Evolutionary conservation across 1,140 invertebrate genomes (phyloP).

Genomic region (Aphelenchoides avenae): DNA sequence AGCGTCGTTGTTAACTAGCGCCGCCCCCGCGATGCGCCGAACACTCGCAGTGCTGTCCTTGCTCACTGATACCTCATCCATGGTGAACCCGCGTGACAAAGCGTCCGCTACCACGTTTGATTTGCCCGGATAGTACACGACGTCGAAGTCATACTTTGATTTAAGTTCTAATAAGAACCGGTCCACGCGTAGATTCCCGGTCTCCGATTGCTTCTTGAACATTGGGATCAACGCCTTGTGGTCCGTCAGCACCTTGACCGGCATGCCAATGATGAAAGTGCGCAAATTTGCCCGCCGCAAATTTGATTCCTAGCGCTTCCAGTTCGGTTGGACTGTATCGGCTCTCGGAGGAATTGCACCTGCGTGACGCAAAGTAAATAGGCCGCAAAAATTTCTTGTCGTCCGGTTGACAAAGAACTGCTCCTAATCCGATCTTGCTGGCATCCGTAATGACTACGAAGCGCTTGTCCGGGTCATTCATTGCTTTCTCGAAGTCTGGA

Average conservation of each 20-base stretch:
- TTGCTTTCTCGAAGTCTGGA: slow-evolving; percentile 21
- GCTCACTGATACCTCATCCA: neutral
- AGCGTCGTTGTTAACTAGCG: neutral
- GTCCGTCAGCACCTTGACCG: slow-evolving; percentile 14
- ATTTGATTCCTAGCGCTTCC: slow-evolving; percentile 20
- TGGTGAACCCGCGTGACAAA: neutral
- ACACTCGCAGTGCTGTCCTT: neutral
- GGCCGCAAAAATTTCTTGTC: slow-evolving; percentile 20
- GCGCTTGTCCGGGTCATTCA: slow-evolving; percentile 4
- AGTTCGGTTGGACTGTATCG: slow-evolving; percentile 18
- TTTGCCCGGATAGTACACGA: slow-evolving; percentile 15
- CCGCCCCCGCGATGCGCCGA: neutral
- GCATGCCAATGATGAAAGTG: slow-evolving; percentile 8
- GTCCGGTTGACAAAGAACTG: slow-evolving; percentile 36
- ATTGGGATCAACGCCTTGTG: slow-evolving; percentile 11
- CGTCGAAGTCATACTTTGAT: neutral
- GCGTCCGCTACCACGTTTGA: slow-evolving; percentile 17
- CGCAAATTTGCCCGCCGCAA: slow-evolving; percentile 18
- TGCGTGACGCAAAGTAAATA: neutral
- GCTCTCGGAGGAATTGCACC: slow-evolving; percentile 3
- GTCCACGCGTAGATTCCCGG: slow-evolving; percentile 9
- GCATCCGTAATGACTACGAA: slow-evolving; percentile 43
- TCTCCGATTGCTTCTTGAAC: slow-evolving; percentile 6
- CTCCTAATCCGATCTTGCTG: slow-evolving; percentile 19
- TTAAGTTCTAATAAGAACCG: slow-evolving; percentile 15